Conservation (phyloP, 2,113 vertebrate species). For the Perognathus longimembris region DNA sequence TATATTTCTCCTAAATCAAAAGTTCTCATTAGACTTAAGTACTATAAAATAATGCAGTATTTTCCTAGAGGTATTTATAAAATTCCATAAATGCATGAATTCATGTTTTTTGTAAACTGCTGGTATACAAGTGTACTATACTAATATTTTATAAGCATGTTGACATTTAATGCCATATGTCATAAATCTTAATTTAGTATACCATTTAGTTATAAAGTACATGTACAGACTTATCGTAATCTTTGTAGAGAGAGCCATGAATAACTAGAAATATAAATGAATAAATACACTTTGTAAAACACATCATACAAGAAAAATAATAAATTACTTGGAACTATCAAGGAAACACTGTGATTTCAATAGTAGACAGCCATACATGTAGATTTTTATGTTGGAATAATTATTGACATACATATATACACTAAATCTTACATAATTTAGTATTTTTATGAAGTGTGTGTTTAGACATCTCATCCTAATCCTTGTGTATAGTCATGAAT, state of each 20-base stretch:
- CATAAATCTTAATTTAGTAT: background rate
- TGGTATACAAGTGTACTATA: background rate
- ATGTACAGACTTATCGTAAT: background rate
- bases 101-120: background rate
- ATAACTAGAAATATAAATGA: background rate
- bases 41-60: conserved; percentile 1
- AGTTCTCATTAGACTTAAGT: conserved; percentile 30
- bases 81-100: background rate
- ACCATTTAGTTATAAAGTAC: conserved; percentile 26
- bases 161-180: background rate
- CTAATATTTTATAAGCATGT: background rate
- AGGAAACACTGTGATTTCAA: too few relatives aligned
- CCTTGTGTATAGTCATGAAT: too few relatives aligned
- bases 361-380: background rate
- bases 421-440: too few relatives aligned
- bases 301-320: background rate
- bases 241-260: background rate
- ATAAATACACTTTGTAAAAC: background rate
- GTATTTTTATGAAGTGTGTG: too few relatives aligned
- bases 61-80: background rate
- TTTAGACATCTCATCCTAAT: too few relatives aligned
- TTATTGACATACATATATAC: too few relatives aligned
- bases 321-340: background rate
- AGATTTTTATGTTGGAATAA: background rate
- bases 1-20: conserved; percentile 42